A percentile compares a stretch with the other conserved stretches of the same genome.
Conservation (phyloP, 2,113 vertebrate species). For the Terrapene triunguis region DNA sequence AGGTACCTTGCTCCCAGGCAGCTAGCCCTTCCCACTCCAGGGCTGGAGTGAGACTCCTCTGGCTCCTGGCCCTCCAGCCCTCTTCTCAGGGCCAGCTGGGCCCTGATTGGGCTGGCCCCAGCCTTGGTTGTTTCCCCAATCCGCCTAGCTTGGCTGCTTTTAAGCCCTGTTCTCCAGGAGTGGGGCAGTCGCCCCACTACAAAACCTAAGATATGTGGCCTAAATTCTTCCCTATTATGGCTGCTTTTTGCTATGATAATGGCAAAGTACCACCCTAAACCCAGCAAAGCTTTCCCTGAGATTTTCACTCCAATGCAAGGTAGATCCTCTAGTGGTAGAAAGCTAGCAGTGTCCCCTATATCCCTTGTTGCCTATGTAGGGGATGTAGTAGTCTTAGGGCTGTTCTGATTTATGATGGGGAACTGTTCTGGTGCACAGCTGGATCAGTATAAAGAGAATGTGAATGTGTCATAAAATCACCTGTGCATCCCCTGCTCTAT, state of each 20-base stretch:
- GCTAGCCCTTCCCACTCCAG: too few relatives aligned
- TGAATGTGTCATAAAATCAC: neutral
- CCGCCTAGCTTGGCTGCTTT: too few relatives aligned
- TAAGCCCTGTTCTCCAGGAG: too few relatives aligned
- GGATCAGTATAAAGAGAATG: neutral
- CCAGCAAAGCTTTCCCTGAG: neutral
- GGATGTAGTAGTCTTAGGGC: neutral
- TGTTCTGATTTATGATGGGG: neutral
- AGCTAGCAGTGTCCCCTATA: neutral
- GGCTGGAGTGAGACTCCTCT: too few relatives aligned
- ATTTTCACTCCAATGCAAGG: neutral
- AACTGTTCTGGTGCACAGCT: neutral
- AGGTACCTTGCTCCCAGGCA: too few relatives aligned
- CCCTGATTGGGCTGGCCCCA: too few relatives aligned
- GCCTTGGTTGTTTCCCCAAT: too few relatives aligned
- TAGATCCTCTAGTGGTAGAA: neutral
- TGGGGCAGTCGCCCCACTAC: too few relatives aligned
- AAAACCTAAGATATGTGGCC: neutral
- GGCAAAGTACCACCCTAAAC: neutral
- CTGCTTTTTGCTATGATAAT: neutral
- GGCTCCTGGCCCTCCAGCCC: too few relatives aligned
- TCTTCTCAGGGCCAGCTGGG: too few relatives aligned
- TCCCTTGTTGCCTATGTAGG: neutral
- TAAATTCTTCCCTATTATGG: neutral
- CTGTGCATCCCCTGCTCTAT: neutral